phyloP scores from a whole-genome alignment of 2,797 vertebrate species.

The Malacoraja senta region DNA sequence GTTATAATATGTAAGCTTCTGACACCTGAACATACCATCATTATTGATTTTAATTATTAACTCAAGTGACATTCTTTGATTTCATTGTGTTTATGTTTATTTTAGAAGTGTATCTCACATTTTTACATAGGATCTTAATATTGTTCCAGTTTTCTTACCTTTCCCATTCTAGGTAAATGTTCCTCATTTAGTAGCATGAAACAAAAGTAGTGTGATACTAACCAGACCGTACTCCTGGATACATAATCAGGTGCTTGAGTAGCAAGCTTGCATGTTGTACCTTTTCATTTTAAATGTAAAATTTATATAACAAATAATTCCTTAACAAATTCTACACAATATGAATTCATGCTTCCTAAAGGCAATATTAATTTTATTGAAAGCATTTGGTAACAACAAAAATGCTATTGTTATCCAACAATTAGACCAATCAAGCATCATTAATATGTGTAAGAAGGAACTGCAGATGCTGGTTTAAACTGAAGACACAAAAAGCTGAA shows the following conservation, averaged over 20 bases:
- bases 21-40: background rate
- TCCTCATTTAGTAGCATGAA: background rate
- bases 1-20: background rate
- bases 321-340: background rate
- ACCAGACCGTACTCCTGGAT: background rate
- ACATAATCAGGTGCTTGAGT: background rate
- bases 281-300: background rate
- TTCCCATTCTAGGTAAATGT: background rate
- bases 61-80: background rate
- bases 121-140: background rate
- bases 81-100: background rate
- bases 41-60: background rate
- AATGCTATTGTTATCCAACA: background rate
- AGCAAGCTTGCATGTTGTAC: background rate
- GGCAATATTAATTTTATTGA: background rate
- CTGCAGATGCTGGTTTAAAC: too few species aligned
- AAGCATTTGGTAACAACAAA: background rate
- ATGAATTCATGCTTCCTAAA: constrained; percentile 3
- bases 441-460: too few species aligned
- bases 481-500: too few species aligned
- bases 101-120: background rate
- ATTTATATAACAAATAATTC: background rate
- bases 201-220: background rate
- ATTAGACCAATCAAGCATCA: background rate
- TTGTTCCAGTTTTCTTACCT: background rate